Base-by-base conservation (phyloP, 2,888 invertebrate genomes). In the Agonopterix arenella region DNA sequence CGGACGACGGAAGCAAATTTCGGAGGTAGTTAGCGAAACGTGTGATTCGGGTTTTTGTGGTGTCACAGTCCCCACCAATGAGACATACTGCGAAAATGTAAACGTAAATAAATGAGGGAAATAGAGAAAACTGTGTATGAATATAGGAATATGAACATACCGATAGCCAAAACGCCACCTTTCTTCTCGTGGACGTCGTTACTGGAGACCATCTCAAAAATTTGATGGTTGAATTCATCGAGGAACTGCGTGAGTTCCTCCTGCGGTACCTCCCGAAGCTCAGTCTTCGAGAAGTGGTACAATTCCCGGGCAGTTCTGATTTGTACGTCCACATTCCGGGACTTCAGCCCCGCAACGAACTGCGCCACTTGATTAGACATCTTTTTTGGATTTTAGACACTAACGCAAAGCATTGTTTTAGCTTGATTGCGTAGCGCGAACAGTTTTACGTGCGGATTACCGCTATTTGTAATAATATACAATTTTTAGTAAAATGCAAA, bases 181-280 rank as follows among this genome's bases (percentile, higher is more conserved):
- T 98, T 98, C 72, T 96, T 97, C 76, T 98, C 98, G 81, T 96
- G 96, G 38, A 95, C 93, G 76, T 98, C 98, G 45, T 94, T 93
- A 62, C 97, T 96, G 10, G 96, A 96, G 2, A 98, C 97, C 98
- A 98, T 97, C 77, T 97, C 97, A 76, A 96, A 97, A 59, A 98
- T 98, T 71, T 97, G 96, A 71, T 97, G 96, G 76, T 98, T 98
- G 73, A 98, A 97, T 61, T 97, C 96, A 75, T 98, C 98, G 80
- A 98, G 94, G 76, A 98, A 98, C 54, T 93, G 91, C 18, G 95
- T 94, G 58, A 97, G 92, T 71, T 98, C 98, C 73, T 98, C 98
- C 52, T 94, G 93, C 1, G 96, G 94, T 62, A 96, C 95, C 83
- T 97, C 97, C 5, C 96, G 92, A 46, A 97, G 79, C 71, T 97